phyloP scores from a whole-genome alignment of 1,140 invertebrate species.

The Drosophila auraria region DNA sequence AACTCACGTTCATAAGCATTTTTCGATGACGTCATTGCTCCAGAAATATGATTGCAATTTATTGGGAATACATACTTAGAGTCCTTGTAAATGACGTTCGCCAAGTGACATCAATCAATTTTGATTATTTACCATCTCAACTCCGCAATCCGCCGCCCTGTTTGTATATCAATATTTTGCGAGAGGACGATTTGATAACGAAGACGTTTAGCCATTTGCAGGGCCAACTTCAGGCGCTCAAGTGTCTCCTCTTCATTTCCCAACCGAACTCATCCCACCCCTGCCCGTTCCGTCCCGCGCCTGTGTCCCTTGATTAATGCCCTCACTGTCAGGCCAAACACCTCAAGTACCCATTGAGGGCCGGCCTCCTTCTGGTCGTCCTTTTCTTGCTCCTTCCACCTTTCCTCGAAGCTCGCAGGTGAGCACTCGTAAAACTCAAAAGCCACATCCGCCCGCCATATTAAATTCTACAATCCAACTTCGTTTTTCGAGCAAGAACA shows the following conservation, averaged over 20 bases:
- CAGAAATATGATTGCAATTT: constrained; percentile 31
- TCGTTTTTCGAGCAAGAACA: constrained; percentile 44
- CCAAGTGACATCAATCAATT: constrained; percentile 45
- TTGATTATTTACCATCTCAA: constrained; percentile 24
- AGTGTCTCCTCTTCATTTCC: constrained; percentile 35
- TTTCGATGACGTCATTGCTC: constrained; percentile 45
- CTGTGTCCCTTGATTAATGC: constrained; percentile 37
- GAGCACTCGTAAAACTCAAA: constrained; percentile 55
- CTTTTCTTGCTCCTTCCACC: background rate
- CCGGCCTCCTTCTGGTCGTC: background rate
- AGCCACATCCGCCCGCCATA: constrained; percentile 60
- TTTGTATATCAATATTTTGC: constrained; percentile 53
- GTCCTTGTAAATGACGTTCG: background rate
- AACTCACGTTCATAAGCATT: constrained; percentile 35
- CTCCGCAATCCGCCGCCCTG: constrained; percentile 15
- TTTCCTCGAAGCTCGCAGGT: constrained; percentile 31
- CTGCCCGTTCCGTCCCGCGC: background rate
- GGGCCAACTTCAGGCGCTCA: constrained; percentile 43
- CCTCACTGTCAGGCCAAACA: constrained; percentile 54
- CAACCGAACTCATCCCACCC: background rate
- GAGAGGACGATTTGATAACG: constrained; percentile 44
- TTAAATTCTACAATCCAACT: constrained; percentile 57
- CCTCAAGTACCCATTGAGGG: constrained; percentile 47
- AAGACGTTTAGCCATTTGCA: constrained; percentile 55
- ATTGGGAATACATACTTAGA: constrained; percentile 10